Conservation (phyloP, 1,140 invertebrate genomes). For the Adelges cooleyi region DNA sequence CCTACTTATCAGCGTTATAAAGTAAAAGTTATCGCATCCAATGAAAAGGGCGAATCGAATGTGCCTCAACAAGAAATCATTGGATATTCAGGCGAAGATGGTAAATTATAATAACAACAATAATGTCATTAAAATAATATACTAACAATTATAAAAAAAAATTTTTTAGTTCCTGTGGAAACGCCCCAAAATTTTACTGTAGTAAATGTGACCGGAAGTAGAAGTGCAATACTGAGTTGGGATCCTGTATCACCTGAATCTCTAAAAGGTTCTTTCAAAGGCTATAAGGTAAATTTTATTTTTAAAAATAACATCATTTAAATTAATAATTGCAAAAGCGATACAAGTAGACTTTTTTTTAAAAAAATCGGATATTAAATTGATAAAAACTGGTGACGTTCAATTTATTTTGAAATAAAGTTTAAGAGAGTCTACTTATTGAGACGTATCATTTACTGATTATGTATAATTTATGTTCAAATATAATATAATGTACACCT, state of each 20-base stretch:
- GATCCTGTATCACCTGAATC: constrained; percentile 61
- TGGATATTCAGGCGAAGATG: constrained; percentile 92
- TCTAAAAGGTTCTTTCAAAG: constrained; percentile 81
- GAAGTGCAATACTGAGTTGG: constrained; percentile 72
- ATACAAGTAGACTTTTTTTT: background rate
- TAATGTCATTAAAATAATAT: background rate
- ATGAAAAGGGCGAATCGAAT: constrained; percentile 77
- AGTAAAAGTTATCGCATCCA: constrained; percentile 86
- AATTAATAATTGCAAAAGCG: background rate
- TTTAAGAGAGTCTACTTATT: too few relatives aligned
- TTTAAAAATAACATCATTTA: constrained; percentile 55
- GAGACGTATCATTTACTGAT: too few relatives aligned
- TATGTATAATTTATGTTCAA: too few relatives aligned
- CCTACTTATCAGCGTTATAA: constrained; percentile 84
- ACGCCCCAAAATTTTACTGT: constrained; percentile 77
- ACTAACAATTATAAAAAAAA: too few relatives aligned
- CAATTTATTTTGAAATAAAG: too few relatives aligned
- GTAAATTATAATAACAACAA: constrained; percentile 41
- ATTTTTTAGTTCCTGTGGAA: constrained; percentile 54
- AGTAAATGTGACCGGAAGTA: constrained; percentile 56
- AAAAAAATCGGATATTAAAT: too few relatives aligned
- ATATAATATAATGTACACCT: too few relatives aligned
- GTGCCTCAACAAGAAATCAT: constrained; percentile 65
- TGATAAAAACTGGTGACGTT: too few relatives aligned
- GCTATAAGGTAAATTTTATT: constrained; percentile 65